Conservation (phyloP, 2,888 invertebrate genomes). For the Agelastica alni region DNA sequence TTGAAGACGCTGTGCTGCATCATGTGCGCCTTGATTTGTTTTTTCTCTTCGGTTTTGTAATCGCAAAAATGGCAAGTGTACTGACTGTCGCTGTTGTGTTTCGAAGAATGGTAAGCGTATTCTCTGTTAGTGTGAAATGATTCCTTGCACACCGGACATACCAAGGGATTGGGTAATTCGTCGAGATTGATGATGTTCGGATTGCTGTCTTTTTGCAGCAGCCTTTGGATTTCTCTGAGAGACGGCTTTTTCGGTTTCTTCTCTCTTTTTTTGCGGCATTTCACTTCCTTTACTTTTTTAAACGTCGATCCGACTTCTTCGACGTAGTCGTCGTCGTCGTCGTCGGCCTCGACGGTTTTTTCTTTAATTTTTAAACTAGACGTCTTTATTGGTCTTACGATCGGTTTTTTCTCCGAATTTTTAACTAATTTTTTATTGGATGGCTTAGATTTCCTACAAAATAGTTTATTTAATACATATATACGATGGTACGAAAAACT, state of each 20-base stretch:
- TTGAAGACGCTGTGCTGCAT: slow-evolving; percentile 23
- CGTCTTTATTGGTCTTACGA: neutral
- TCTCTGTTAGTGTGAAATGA: slow-evolving; percentile 54
- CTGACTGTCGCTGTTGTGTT: slow-evolving; percentile 44
- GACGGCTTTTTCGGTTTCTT: slow-evolving; percentile 2
- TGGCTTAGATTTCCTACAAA: slow-evolving; percentile 3
- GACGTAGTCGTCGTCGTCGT: too few relatives aligned
- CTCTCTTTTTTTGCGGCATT: neutral
- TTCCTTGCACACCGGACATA: slow-evolving; percentile 61
- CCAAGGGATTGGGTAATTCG: slow-evolving; percentile 51
- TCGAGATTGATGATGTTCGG: slow-evolving; percentile 23
- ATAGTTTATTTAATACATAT: slow-evolving; percentile 10
- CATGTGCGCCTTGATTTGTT: slow-evolving; percentile 46
- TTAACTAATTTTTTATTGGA: neutral
- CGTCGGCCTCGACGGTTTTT: neutral
- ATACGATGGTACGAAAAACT: too few relatives aligned
- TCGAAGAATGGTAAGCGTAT: slow-evolving; percentile 47
- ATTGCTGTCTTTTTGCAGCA: slow-evolving; percentile 7
- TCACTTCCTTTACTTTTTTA: neutral
- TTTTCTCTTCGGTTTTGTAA: slow-evolving; percentile 38
- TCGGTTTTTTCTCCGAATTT: neutral
- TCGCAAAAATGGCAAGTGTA: slow-evolving; percentile 49
- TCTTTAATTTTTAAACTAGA: too few relatives aligned
- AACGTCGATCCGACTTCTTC: neutral
- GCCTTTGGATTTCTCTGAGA: slow-evolving; percentile 10